Conservation (phyloP, 2,113 vertebrate species). For the Pollachius pollachius region DNA sequence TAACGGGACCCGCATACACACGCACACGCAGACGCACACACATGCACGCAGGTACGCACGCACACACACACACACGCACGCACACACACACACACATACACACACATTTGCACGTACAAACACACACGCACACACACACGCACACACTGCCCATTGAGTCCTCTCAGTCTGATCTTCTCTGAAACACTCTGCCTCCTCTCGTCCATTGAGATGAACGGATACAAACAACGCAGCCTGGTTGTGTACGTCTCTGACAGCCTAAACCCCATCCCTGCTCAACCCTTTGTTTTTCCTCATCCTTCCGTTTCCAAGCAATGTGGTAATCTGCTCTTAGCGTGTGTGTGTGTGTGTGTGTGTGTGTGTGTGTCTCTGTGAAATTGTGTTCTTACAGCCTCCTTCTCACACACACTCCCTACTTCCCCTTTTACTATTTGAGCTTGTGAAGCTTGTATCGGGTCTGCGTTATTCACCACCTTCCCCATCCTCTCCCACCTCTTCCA, state of each 20-base stretch:
- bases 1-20: slow-evolving; percentile 7
- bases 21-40: slow-evolving; percentile 9
- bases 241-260: no score
- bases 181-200: neutral
- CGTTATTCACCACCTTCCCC: slow-evolving; percentile 10
- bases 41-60: neutral
- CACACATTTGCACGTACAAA: no score
- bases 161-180: neutral
- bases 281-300: neutral
- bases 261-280: neutral
- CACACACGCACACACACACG: neutral
- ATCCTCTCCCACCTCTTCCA: neutral
- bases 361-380: no score
- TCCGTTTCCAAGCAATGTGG: neutral
- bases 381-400: no score
- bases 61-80: slow-evolving; percentile 12
- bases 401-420: neutral
- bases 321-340: neutral
- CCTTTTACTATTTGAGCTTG: neutral
- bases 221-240: no score
- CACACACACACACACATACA: neutral
- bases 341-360: no score
- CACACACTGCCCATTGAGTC: neutral
- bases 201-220: no score
- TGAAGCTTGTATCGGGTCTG: neutral